Conservation (phyloP, 2,888 invertebrate species). For the Stenichneumon culpator region DNA sequence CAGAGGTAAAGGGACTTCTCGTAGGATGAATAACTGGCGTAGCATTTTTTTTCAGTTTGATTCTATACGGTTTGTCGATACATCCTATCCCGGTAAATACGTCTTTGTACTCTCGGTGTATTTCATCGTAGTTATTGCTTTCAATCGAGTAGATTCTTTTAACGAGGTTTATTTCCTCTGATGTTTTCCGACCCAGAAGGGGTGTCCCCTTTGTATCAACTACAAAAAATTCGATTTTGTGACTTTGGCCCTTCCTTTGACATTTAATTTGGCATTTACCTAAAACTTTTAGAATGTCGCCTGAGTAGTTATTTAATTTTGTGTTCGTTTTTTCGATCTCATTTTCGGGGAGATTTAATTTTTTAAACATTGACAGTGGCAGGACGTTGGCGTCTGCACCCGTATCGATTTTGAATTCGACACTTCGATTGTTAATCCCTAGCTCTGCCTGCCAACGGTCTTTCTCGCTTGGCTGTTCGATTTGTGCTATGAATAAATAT, state of each 20-base stretch:
- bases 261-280: slow-evolving; percentile 43
- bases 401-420: slow-evolving; percentile 68
- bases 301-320: slow-evolving; percentile 33
- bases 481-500: slow-evolving; percentile 26
- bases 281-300: slow-evolving; percentile 17
- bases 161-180: slow-evolving; percentile 49
- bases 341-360: slow-evolving; percentile 1
- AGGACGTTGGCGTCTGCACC: slow-evolving; percentile 59
- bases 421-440: slow-evolving; percentile 25
- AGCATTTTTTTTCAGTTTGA: slow-evolving; percentile 41
- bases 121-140: slow-evolving; percentile 17
- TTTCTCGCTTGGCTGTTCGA: slow-evolving; percentile 1
- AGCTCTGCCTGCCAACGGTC: slow-evolving; percentile 33
- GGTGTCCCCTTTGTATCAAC: slow-evolving; percentile 49
- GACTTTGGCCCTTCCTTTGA: not conserved
- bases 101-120: slow-evolving; percentile 61
- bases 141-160: slow-evolving; percentile 54
- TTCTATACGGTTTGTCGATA: slow-evolving; percentile 52
- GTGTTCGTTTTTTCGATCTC: slow-evolving; percentile 7
- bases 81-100: slow-evolving; percentile 71
- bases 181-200: slow-evolving; percentile 48
- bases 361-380: not conserved
- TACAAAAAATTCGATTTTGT: slow-evolving; percentile 49
- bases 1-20: too few species aligned
- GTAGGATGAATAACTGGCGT: slow-evolving; percentile 63